Evolutionary conservation across 2,888 invertebrate species (phyloP).

Genomic region (Tromatobia lineatoria): DNA sequence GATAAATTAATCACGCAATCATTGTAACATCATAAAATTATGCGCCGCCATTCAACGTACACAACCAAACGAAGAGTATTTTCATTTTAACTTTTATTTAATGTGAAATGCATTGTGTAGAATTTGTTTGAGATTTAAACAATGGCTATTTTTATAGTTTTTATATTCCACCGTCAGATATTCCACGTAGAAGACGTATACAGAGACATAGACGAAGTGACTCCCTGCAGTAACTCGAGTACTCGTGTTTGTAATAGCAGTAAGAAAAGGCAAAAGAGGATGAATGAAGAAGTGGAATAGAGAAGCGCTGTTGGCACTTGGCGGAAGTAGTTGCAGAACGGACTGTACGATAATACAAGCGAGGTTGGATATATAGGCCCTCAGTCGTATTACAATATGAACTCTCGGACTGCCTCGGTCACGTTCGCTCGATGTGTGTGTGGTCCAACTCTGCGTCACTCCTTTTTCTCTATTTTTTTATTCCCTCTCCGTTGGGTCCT

Average conservation of each 20-base stretch:
- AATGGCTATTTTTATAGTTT: neutral
- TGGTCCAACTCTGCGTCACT: slow-evolving; percentile 81
- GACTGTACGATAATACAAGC: slow-evolving; percentile 83
- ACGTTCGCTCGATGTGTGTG: slow-evolving; percentile 84
- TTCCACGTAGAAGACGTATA: neutral
- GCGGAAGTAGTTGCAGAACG: slow-evolving; percentile 80
- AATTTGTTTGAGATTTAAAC: neutral
- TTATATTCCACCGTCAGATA: neutral
- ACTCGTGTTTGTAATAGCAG: neutral
- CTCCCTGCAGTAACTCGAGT: neutral
- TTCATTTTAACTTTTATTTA: neutral
- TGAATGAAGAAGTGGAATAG: slow-evolving; percentile 29
- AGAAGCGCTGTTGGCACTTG: slow-evolving; percentile 43
- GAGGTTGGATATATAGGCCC: slow-evolving; percentile 76
- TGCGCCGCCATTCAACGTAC: neutral
- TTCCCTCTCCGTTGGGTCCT: slow-evolving; percentile 34
- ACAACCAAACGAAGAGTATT: too few species aligned
- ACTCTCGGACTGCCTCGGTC: slow-evolving; percentile 83
- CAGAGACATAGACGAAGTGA: neutral
- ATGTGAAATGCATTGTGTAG: neutral
- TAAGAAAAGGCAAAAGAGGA: slow-evolving; percentile 17
- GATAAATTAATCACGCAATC: neutral
- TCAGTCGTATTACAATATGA: slow-evolving; percentile 83
- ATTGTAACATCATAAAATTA: neutral
- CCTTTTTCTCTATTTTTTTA: slow-evolving; percentile 62